phyloP scores from a whole-genome alignment of 2,113 vertebrate genomes.

The Silurus meridionalis region DNA sequence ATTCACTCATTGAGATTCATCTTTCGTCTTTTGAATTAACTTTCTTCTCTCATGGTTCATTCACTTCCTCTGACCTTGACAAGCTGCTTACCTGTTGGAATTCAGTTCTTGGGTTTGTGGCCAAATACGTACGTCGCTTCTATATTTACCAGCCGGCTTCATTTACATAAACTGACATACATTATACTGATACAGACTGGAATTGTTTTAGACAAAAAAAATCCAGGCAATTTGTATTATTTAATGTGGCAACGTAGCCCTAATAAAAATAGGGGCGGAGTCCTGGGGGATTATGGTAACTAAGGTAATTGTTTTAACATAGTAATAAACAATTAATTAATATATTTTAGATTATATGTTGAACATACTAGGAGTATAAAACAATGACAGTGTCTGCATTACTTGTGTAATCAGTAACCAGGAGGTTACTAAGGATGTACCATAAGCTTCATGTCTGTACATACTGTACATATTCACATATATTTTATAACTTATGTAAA shows the following conservation, averaged over 20 bases:
- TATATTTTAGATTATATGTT: neutral
- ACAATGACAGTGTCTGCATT: neutral
- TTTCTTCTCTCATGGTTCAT: neutral
- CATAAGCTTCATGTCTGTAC: neutral
- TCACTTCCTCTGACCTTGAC: constrained; percentile 32
- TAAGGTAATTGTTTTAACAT: neutral
- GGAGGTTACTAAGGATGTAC: neutral
- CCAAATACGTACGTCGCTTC: constrained; percentile 8
- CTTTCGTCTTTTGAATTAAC: neutral
- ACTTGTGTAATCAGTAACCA: neutral
- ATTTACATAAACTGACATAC: constrained; percentile 42
- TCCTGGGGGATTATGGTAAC: too few relatives aligned
- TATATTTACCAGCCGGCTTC: constrained; percentile 39
- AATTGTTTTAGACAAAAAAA: constrained; percentile 14
- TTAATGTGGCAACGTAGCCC: constrained; percentile 60
- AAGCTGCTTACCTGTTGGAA: constrained; percentile 16
- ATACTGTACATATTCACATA: neutral
- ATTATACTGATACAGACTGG: constrained; percentile 54
- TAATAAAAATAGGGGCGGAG: neutral
- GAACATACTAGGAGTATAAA: neutral
- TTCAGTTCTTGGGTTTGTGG: constrained; percentile 36
- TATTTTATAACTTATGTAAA: neutral
- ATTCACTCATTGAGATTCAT: neutral
- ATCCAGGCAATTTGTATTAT: constrained; percentile 43
- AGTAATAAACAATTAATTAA: neutral